Conservation (phyloP, 2,113 vertebrate genomes). For the Elanoides forficatus region DNA sequence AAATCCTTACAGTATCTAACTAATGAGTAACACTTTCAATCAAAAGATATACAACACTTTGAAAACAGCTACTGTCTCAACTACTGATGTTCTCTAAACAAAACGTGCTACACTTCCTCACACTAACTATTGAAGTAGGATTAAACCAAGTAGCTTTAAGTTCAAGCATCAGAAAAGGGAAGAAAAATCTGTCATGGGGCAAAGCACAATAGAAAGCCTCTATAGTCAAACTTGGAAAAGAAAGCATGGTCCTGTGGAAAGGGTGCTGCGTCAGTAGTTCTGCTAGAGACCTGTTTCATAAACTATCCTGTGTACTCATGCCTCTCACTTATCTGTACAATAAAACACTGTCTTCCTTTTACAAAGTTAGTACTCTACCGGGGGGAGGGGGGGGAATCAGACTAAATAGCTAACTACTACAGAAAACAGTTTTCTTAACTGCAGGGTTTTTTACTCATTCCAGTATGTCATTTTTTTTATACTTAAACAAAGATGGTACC, state of each 20-base stretch:
- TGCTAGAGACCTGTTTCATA: background rate
- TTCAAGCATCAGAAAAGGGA: background rate
- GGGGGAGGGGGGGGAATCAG: background rate
- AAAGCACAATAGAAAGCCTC: background rate
- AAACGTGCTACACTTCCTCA: background rate
- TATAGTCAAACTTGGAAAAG: background rate
- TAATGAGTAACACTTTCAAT: background rate
- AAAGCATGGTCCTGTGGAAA: background rate
- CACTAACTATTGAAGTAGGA: background rate
- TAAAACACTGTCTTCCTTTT: background rate
- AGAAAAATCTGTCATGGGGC: background rate
- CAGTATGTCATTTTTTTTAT: background rate
- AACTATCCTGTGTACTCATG: background rate
- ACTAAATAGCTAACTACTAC: background rate
- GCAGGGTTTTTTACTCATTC: background rate
- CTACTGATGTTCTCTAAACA: background rate
- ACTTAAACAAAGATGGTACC: background rate
- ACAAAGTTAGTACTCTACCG: background rate
- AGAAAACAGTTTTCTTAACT: background rate
- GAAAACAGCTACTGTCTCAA: background rate
- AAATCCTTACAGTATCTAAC: background rate
- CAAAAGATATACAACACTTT: background rate
- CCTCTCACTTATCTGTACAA: background rate
- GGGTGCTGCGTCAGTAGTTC: background rate
- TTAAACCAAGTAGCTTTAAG: background rate